A percentile compares a stretch with the other conserved stretches of the same genome.
phyloP scores from a whole-genome alignment of 2,113 vertebrate genomes.

The Lampris megalopsis region DNA sequence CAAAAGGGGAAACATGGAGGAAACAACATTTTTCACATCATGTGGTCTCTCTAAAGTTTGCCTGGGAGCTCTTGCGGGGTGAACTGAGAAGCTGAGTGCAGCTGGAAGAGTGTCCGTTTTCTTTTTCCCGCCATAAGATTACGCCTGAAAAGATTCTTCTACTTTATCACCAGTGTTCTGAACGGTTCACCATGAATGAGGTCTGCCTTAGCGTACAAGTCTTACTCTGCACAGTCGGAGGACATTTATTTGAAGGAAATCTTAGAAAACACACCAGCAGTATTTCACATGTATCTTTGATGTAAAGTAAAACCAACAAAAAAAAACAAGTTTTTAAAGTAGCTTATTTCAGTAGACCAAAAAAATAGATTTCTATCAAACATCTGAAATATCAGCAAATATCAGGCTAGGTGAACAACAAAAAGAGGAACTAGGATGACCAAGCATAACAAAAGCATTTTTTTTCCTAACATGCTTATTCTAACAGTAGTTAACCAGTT shows the following conservation, averaged over 20 bases:
- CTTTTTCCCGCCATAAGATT: too few relatives aligned
- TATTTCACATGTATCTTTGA: slow-evolving; percentile 28
- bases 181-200: too few relatives aligned
- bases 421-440: slow-evolving; percentile 23
- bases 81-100: too few relatives aligned
- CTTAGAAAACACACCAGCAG: slow-evolving; percentile 50
- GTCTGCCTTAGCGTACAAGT: too few relatives aligned
- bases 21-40: too few relatives aligned
- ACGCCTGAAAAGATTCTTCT: too few relatives aligned
- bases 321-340: slow-evolving; percentile 20
- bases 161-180: too few relatives aligned
- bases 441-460: slow-evolving; percentile 32
- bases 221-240: slow-evolving; percentile 10
- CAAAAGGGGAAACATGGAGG: too few relatives aligned
- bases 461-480: slow-evolving; percentile 38
- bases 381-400: slow-evolving; percentile 25
- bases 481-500: slow-evolving; percentile 32
- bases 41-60: too few relatives aligned
- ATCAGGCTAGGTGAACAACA: slow-evolving; percentile 24
- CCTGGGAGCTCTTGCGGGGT: too few relatives aligned
- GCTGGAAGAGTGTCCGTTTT: too few relatives aligned
- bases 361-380: slow-evolving; percentile 52
- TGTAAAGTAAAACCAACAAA: slow-evolving; percentile 3
- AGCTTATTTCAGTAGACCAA: slow-evolving; percentile 27
- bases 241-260: slow-evolving; percentile 65